These are phyloP conservation scores for Homarus gammarus DNA, from an alignment of 2,888 invertebrate genomes.

Conservation along the genomic window DNA sequence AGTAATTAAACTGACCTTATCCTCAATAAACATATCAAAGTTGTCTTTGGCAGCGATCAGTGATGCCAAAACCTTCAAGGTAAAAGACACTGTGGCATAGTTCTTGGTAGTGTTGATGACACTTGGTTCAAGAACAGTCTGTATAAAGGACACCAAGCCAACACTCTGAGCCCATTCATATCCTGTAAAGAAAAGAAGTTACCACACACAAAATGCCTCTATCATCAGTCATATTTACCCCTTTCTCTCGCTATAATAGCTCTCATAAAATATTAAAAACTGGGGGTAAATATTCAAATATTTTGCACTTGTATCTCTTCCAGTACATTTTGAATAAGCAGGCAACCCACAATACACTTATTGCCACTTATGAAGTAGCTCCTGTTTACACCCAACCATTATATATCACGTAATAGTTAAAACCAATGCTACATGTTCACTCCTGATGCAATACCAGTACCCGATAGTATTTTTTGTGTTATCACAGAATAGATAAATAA, in stretches of 20 bases:
- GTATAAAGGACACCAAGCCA: constrained; percentile 23
- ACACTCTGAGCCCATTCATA: constrained; percentile 44
- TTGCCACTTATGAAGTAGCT: too few species aligned
- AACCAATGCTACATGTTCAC: too few species aligned
- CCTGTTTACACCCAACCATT: too few species aligned
- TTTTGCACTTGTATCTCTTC: not conserved
- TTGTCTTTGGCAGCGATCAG: constrained; percentile 28
- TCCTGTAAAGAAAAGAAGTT: constrained; percentile 11
- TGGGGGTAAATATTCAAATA: not conserved
- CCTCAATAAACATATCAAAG: constrained; percentile 25
- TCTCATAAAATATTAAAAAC: not conserved
- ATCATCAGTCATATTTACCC: not conserved
- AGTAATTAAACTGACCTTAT: constrained; percentile 43
- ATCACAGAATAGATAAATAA: too few species aligned
- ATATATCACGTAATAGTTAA: too few species aligned
- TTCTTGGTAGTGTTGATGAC: constrained; percentile 11
- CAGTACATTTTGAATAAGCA: too few species aligned
- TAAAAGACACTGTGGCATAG: constrained; percentile 24
- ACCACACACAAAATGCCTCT: not conserved
- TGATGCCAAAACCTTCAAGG: constrained; percentile 36
- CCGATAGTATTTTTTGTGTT: too few species aligned
- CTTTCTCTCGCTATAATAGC: not conserved
- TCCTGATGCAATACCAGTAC: too few species aligned
- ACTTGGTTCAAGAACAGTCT: constrained; percentile 26
- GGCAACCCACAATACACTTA: too few species aligned